Conservation (phyloP, 2,888 invertebrate species). For the Ptilodon capucinus region DNA sequence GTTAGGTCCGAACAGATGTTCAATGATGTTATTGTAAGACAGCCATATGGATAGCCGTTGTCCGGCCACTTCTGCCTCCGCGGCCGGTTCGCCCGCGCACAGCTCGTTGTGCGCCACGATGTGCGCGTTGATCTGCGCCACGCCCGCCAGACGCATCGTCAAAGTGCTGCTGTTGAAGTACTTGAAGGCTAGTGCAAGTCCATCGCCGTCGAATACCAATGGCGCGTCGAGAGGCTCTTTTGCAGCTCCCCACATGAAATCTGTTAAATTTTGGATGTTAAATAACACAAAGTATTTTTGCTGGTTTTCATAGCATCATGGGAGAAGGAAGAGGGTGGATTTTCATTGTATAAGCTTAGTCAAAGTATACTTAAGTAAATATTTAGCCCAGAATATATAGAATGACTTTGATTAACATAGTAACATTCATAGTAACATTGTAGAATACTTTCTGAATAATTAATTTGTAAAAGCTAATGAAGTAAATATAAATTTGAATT, state of each 20-base stretch:
- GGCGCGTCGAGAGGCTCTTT: conserved; percentile 95
- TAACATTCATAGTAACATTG: too few relatives aligned
- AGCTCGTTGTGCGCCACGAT: conserved; percentile 96
- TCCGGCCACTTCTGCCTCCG: conserved; percentile 93
- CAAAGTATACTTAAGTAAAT: too few relatives aligned
- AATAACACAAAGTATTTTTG: too few relatives aligned
- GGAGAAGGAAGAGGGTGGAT: too few relatives aligned
- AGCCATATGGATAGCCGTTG: conserved; percentile 94
- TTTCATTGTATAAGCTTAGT: too few relatives aligned
- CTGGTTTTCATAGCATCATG: too few relatives aligned
- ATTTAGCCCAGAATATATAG: too few relatives aligned
- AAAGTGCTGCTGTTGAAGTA: conserved; percentile 97
- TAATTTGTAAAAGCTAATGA: too few relatives aligned
- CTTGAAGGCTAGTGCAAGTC: conserved; percentile 96
- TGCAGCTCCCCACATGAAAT: conserved; percentile 97
- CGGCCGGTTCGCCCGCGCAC: conserved; percentile 93
- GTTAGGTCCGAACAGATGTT: conserved; percentile 98
- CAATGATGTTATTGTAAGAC: conserved; percentile 93
- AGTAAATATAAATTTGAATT: too few relatives aligned
- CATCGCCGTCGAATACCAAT: conserved; percentile 93
- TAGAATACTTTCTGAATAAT: too few relatives aligned
- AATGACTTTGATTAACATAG: too few relatives aligned
- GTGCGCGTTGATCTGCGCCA: conserved; percentile 96
- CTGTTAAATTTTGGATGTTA: conserved; percentile 56
- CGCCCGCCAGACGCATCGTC: conserved; percentile 96